Conservation (phyloP, 2,888 invertebrate genomes). For the Maniola hyperantus region DNA sequence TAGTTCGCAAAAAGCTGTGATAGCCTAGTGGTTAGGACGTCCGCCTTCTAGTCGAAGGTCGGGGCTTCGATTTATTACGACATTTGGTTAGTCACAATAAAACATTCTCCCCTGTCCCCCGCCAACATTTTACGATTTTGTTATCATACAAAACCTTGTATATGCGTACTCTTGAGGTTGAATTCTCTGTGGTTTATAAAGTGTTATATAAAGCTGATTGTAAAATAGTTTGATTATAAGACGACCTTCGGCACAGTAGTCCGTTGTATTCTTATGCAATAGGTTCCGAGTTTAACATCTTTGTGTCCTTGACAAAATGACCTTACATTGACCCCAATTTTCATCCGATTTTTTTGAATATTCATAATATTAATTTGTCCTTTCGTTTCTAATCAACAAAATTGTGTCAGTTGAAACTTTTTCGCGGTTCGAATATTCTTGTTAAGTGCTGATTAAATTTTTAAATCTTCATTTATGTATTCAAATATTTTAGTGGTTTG, state of each 20-base stretch:
- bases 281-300: background rate
- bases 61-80: too few relatives aligned
- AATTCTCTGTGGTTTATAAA: too few relatives aligned
- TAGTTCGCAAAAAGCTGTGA: too few relatives aligned
- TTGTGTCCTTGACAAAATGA: slow-evolving; percentile 8
- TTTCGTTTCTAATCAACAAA: slow-evolving; percentile 4
- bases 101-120: too few relatives aligned
- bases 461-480: background rate
- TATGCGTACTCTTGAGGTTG: too few relatives aligned
- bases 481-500: background rate
- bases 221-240: background rate
- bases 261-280: background rate
- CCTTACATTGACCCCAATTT: slow-evolving; percentile 31
- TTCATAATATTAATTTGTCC: slow-evolving; percentile 24
- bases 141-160: too few relatives aligned
- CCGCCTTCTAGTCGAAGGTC: too few relatives aligned
- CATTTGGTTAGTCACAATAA: too few relatives aligned
- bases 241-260: background rate
- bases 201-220: too few relatives aligned
- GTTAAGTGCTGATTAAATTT: slow-evolving; percentile 3
- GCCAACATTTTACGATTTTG: too few relatives aligned
- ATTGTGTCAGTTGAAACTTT: background rate
- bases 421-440: background rate
- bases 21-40: too few relatives aligned
- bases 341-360: slow-evolving; percentile 26